Base-by-base conservation (phyloP, 2,888 invertebrate species). In the Mythimna ferrago region DNA sequence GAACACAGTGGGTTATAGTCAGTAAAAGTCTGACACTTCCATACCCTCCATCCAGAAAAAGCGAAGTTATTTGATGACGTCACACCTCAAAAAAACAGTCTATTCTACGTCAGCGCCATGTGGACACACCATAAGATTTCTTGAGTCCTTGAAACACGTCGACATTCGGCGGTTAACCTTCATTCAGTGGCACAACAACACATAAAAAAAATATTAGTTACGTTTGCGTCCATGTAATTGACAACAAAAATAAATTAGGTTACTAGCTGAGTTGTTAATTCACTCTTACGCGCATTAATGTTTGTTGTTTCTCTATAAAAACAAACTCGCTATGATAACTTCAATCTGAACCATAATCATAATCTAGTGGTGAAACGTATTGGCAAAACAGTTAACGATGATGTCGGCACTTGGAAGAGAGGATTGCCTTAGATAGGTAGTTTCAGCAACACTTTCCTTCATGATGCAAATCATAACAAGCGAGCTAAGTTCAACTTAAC, bases 401-500 rank as follows among this genome's bases (percentile, higher is more conserved):
- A 73, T 51, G 26, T 32, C 41, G 60, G 21, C 56, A 57, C 51
- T 63, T 61, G 21, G 58, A 81, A 62, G 57, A 67, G 19, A 41
- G 66, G 35, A 82, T 79, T 76, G 64, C 73, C 21, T 71, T 61
- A 73, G 58, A 70, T 44, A 73, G 58, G 67, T 44, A 66, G 61
- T 57, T 61, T 66, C 53, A 53, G 71, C 58, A 65, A 77, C 66
- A 76, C 67, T 81, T 78, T 81, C 69, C 70, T 80, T 35, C 57
- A 58, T 78, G 71, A 75, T 61, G 75, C 76, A 86, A 85, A 81
- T 58, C 62, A 78, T 69, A 83, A 73, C 75, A 81, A 77, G 71
- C 71, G 62, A 67, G 51, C 35, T 56, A 74, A 74, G 64, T 66
- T 77, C n/a, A 72, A 85, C 73, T 74, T 66, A 60, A 57, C 51